A percentile compares a stretch with the other conserved stretches of the same genome.
These are phyloP conservation scores for Enteromius viviparus DNA, from an alignment of 2,797 vertebrate species.

Conservation along the genomic window DNA sequence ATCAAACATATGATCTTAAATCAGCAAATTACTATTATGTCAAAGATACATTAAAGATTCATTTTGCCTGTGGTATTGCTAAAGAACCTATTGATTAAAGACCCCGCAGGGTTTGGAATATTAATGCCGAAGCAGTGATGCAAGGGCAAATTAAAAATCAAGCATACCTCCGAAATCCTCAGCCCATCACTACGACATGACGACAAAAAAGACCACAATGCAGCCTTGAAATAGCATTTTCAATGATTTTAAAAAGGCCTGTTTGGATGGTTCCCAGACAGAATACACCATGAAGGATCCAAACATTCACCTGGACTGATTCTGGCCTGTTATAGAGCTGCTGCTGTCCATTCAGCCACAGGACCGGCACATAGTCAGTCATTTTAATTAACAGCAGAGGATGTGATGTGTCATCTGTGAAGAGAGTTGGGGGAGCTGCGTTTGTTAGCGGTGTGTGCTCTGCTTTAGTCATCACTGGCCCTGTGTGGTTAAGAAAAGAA, in stretches of 20 bases:
- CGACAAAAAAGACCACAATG: conserved; percentile 17
- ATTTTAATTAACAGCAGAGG: conserved; percentile 73
- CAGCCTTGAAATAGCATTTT: conserved; percentile 39
- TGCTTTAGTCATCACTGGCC: conserved; percentile 62
- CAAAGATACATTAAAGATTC: conserved; percentile 57
- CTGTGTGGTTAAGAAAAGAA: conserved; percentile 74
- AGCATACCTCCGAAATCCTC: conserved; percentile 50
- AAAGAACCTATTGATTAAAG: conserved; percentile 57
- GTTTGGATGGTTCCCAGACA: conserved; percentile 21
- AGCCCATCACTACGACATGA: conserved; percentile 53
- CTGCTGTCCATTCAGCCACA: conserved; percentile 48
- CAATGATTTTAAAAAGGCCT: conserved; percentile 4
- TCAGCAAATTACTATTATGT: conserved; percentile 42
- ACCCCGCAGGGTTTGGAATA: conserved; percentile 55
- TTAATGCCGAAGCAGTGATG: conserved; percentile 49
- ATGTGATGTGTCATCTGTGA: conserved; percentile 66
- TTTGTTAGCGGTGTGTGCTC: conserved; percentile 67
- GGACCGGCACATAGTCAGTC: conserved; percentile 63
- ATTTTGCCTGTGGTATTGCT: conserved; percentile 53
- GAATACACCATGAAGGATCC: not conserved
- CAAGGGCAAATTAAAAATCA: conserved; percentile 56
- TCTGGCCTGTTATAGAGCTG: conserved; percentile 60
- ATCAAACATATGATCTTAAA: conserved; percentile 20
- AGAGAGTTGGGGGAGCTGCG: conserved; percentile 59
- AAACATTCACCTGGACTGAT: conserved; percentile 12